Conservation (phyloP, 1,140 invertebrate species). For the Leptinotarsa texana region DNA sequence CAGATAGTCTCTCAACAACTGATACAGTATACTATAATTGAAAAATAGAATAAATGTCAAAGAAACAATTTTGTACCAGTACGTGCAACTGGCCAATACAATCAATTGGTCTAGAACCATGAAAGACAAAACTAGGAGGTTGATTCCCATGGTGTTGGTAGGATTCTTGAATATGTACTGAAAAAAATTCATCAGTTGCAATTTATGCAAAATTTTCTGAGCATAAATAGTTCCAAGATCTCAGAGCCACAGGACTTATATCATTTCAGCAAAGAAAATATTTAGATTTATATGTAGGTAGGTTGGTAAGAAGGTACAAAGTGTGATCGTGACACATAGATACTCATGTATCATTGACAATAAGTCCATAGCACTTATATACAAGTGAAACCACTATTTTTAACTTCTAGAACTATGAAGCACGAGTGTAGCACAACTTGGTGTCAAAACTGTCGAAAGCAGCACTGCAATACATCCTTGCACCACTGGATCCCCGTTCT, state of each 20-base stretch:
- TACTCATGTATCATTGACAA: neutral
- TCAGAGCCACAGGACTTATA: slow-evolving; percentile 22
- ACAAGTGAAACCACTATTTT: neutral
- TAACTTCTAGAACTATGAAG: no score
- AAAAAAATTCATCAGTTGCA: slow-evolving; percentile 50
- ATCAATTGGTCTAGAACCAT: slow-evolving; percentile 78
- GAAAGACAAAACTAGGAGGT: slow-evolving; percentile 74
- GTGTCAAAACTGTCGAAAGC: no score
- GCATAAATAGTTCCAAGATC: slow-evolving; percentile 29
- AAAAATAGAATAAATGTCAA: slow-evolving; percentile 82
- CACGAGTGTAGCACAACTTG: no score
- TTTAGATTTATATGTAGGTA: neutral
- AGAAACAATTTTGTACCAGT: slow-evolving; percentile 92
- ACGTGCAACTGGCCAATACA: slow-evolving; percentile 73
- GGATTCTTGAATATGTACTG: slow-evolving; percentile 89
- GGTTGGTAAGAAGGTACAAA: no score
- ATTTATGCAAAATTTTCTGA: neutral
- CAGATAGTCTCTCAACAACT: slow-evolving; percentile 82
- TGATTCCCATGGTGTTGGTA: slow-evolving; percentile 72
- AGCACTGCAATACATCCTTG: no score
- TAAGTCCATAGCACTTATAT: neutral
- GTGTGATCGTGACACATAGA: neutral
- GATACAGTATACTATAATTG: slow-evolving; percentile 91
- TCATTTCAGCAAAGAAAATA: neutral
- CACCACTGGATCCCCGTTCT: neutral